Evolutionary conservation across 2,797 vertebrate genomes (phyloP).

Genomic region (Spondyliosoma cantharus): DNA sequence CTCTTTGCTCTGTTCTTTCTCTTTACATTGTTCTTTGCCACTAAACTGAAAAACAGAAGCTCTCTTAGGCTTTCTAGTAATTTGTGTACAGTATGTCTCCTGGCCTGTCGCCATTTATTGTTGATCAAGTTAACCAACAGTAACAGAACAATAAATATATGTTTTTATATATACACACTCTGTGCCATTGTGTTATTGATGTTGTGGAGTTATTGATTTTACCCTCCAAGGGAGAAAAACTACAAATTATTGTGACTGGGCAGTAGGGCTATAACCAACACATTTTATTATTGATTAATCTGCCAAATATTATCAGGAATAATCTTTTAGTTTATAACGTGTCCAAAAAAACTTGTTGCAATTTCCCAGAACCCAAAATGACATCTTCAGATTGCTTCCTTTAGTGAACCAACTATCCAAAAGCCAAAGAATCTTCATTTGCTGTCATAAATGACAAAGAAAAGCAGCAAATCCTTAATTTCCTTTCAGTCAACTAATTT

Average conservation of each 20-base stretch:
- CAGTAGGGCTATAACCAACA: background rate
- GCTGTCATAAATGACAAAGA: too few species aligned
- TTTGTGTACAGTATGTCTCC: constrained; percentile 76
- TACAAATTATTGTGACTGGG: background rate
- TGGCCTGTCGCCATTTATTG: constrained; percentile 76
- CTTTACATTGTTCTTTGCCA: constrained; percentile 74
- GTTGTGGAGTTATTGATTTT: background rate
- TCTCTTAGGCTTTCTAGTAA: constrained; percentile 67
- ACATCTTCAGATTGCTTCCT: too few species aligned
- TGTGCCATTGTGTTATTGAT: constrained; percentile 56
- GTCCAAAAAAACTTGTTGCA: too few species aligned
- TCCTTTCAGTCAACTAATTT: too few species aligned
- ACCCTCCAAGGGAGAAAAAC: background rate
- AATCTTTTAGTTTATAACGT: too few species aligned
- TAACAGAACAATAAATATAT: constrained; percentile 87
- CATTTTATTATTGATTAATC: too few species aligned
- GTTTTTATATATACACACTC: constrained; percentile 81
- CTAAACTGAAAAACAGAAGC: constrained; percentile 75
- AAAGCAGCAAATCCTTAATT: too few species aligned
- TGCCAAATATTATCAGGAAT: too few species aligned
- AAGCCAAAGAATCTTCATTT: too few species aligned
- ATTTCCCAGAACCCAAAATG: too few species aligned
- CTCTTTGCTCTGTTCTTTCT: constrained; percentile 58
- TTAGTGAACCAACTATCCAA: too few species aligned
- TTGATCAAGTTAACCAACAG: constrained; percentile 81